phyloP scores from a whole-genome alignment of 2,113 vertebrate genomes.

The Dromiciops gliroides region DNA sequence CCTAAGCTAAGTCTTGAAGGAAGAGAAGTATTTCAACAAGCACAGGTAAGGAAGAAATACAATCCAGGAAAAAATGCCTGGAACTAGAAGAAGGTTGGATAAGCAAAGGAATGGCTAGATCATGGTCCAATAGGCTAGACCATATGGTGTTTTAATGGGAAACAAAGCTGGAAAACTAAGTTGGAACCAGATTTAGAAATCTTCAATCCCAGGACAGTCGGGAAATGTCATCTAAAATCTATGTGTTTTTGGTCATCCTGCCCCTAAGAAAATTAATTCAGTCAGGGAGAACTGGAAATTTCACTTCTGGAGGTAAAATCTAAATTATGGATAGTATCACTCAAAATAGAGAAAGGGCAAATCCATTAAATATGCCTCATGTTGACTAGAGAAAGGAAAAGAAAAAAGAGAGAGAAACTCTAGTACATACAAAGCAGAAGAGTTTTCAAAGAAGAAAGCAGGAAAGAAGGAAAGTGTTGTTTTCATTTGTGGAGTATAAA shows the following conservation, averaged over 20 bases:
- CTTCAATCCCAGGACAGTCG: not conserved
- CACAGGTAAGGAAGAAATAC: not conserved
- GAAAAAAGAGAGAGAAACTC: not conserved
- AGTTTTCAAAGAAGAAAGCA: not conserved
- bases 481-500: not conserved
- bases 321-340: not conserved
- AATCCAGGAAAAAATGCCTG: not conserved
- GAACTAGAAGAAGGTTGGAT: not conserved
- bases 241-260: not conserved
- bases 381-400: not conserved
- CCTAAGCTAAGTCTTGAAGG: not conserved
- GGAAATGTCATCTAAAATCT: not conserved
- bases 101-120: not conserved
- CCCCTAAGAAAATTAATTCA: not conserved
- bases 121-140: not conserved
- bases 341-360: not conserved
- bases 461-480: not conserved
- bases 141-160: not conserved
- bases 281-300: not conserved
- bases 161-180: not conserved
- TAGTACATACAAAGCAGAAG: not conserved
- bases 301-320: not conserved
- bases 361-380: not conserved
- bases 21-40: not conserved
- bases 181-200: not conserved